Base-by-base conservation (phyloP, 2,113 vertebrate species). In the Microcebus tavaratra region DNA sequence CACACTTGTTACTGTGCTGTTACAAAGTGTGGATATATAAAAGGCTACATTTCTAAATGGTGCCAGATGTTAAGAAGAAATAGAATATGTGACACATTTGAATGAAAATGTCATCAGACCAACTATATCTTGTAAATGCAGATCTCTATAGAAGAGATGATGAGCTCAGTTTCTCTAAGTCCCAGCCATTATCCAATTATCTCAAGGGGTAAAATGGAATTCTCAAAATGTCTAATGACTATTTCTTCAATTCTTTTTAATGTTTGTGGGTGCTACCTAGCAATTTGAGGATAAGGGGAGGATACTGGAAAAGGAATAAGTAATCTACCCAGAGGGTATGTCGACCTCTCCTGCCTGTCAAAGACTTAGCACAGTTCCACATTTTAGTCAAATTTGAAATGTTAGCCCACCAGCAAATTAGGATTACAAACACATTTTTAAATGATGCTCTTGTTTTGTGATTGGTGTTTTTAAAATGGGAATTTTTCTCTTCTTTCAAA, bases 11-110 rank as follows among this genome's bases (percentile, higher is more conserved):
- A 18, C 65, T 25, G 36, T 36, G 23, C 88, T 34, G 6, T 90
- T 85, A n/a, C 29, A 31, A n/a, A 57, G 42, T 1, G 13, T 55
- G 72, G 61, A 23, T 14, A 0, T 42, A 9, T 12, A 68, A 86
- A 76, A 91, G 65, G 55, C 39, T 82, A 5, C 34, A 29, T 80
- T 96, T 95, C 78, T 67, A 78, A 61, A 92, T 31, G 63, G 85
- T 15, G 31, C 53, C 63, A 73, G 76, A 42, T 39, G 3, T 2
- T 29, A 8, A 23, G 42, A 42, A 90, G 85, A 63, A 78, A 87
- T 57, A 57, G 72, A 75, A n/a, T 20, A 63, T 27, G 18, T 59
- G 45, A 55, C 36, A 59, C 17, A 20, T 72, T 75, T 50, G 88
- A 97, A 57, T 57, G 36, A 88, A 91, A 59, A 76, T 88, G 88